Evolutionary conservation across 2,113 vertebrate genomes (phyloP).

Genomic region (Synchiropus splendidus): DNA sequence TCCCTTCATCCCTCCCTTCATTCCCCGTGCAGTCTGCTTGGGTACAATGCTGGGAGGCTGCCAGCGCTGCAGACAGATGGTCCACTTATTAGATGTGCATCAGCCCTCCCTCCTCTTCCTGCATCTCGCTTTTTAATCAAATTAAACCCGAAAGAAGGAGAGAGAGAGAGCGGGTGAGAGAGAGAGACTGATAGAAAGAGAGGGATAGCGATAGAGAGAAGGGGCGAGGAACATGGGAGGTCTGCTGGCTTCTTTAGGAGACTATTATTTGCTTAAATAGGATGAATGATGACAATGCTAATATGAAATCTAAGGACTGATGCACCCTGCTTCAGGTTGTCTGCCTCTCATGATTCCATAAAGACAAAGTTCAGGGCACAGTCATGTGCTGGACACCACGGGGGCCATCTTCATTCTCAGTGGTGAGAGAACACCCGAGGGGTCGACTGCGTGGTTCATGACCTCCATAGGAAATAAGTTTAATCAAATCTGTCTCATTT

Average conservation of each 20-base stretch:
- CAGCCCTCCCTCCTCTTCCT: slow-evolving; percentile 86
- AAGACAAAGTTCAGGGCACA: too few species aligned
- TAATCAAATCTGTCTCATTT: too few species aligned
- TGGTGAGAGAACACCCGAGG: too few species aligned
- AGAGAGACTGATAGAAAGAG: slow-evolving; percentile 31
- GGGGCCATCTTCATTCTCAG: too few species aligned
- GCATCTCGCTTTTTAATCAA: slow-evolving; percentile 97
- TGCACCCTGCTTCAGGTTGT: too few species aligned
- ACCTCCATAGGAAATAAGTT: too few species aligned
- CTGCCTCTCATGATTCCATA: too few species aligned
- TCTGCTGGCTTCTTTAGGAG: slow-evolving; percentile 42
- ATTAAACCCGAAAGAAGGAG: slow-evolving; percentile 82
- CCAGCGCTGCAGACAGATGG: slow-evolving; percentile 93
- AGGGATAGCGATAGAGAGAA: slow-evolving; percentile 59
- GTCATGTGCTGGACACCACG: too few species aligned
- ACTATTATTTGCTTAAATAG: slow-evolving; percentile 50
- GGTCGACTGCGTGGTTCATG: too few species aligned
- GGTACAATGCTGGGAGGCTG: slow-evolving; percentile 89
- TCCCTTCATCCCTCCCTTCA: slow-evolving; percentile 33
- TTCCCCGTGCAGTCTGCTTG: slow-evolving; percentile 61
- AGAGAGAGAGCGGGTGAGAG: slow-evolving; percentile 41
- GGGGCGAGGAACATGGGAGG: slow-evolving; percentile 42
- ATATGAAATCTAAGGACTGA: slow-evolving; percentile 38
- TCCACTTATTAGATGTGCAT: slow-evolving; percentile 97
- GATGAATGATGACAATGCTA: slow-evolving; percentile 50